Percentiles rank a stretch among this genome's conserved stretches.
Conservation (phyloP, 2,113 vertebrate species). For the Caretta caretta region DNA sequence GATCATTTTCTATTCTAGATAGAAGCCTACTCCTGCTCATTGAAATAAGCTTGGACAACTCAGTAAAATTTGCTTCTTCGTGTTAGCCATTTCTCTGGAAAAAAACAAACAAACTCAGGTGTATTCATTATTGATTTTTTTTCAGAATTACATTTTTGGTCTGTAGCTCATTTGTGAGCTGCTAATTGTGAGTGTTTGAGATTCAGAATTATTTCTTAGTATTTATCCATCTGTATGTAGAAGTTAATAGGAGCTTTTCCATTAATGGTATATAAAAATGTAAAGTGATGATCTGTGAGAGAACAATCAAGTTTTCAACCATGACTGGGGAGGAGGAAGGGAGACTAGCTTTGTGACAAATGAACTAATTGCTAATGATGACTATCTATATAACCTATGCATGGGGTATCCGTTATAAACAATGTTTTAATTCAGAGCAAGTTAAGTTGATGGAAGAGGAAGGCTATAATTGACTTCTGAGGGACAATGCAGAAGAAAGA, state of each 20-base stretch:
- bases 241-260: not conserved
- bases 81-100: not conserved
- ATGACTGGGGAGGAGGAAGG: not conserved
- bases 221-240: not conserved
- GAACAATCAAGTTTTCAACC: not conserved
- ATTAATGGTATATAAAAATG: not conserved
- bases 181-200: not conserved
- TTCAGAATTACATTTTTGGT: not conserved
- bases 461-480: not conserved
- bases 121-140: not conserved
- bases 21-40: rapidly evolving
- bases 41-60: not conserved
- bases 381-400: not conserved
- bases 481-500: not conserved
- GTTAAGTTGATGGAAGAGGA: not conserved
- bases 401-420: not conserved
- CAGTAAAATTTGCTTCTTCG: not conserved
- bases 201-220: not conserved
- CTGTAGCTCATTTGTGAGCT: not conserved
- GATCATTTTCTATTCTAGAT: not conserved
- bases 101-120: not conserved
- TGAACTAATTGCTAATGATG: not conserved
- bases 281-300: not conserved
- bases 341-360: not conserved
- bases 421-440: not conserved